These are phyloP conservation scores for Drosophila serrata DNA, from an alignment of 1,140 invertebrate species.

Conservation along the genomic window DNA sequence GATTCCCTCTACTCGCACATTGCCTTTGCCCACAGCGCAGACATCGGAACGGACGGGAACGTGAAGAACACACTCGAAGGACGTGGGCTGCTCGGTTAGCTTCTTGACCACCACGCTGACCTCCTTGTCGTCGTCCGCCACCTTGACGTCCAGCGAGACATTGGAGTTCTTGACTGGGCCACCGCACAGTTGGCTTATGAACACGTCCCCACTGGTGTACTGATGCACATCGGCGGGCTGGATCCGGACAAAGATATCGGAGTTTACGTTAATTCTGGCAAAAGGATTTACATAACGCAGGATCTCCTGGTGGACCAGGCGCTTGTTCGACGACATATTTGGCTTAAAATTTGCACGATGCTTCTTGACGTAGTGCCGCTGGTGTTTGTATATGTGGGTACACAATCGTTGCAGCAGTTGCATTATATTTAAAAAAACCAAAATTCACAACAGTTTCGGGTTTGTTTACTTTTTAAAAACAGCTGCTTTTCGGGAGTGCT, in stretches of 20 bases:
- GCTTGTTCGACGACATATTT: constrained; percentile 23
- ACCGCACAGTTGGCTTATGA: constrained; percentile 64
- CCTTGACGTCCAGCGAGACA: constrained; percentile 51
- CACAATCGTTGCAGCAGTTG: constrained; percentile 52
- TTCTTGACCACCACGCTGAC: constrained; percentile 66
- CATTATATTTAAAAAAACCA: constrained; percentile 42
- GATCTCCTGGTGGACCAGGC: constrained; percentile 71
- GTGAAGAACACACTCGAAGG: constrained; percentile 62
- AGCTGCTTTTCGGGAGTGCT: not conserved
- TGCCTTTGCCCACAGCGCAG: constrained; percentile 34
- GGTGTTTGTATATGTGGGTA: constrained; percentile 24
- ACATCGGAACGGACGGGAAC: constrained; percentile 69
- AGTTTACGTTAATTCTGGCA: constrained; percentile 68
- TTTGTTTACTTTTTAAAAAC: constrained; percentile 14
- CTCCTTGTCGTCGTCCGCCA: constrained; percentile 57
- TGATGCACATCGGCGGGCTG: constrained; percentile 66
- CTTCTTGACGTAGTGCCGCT: constrained; percentile 62
- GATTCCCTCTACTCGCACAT: constrained; percentile 57
- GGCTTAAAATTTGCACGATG: not conserved
- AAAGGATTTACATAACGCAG: constrained; percentile 74
- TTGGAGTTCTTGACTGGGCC: constrained; percentile 58
- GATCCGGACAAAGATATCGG: constrained; percentile 63
- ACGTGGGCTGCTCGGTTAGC: constrained; percentile 18
- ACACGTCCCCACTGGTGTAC: constrained; percentile 68
- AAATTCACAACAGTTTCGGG: constrained; percentile 34